Evolutionary conservation across 2,888 invertebrate genomes (phyloP), one percentile per base, ranked within the genome.

Genomic region (Pediacus dermestoides): DNA sequence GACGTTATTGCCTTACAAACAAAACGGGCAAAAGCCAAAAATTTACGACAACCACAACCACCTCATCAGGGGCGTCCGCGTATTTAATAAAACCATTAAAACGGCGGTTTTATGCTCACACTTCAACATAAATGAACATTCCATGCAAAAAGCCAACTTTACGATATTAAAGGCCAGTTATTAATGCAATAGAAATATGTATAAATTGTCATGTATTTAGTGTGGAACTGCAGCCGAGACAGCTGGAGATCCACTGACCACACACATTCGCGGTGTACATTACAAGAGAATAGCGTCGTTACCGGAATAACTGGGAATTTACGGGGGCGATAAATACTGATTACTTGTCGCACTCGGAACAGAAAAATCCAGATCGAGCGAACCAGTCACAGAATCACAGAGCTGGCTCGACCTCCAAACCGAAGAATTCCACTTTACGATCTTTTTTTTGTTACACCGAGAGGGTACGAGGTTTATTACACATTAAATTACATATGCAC

Each of bases 81-180:
- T 55, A 57, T 59, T 60, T 60, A 57, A 61, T 61, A 60, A 59
- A 61, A 59, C 58, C 58, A 60, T 58, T 61, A 61, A 61, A 61
- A 56, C 50, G 30, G 41, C 50, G 46, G 57, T 42, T 60, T 61
- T 61, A 61, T 58, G 58, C 55, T 59, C 57, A 55, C 58, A 61
- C 58, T 55, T 57, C 53, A 49, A 39, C 56, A 44, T 54, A 54
- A 58, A 54, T 55, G 59, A 55, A 57, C 52, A 54, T 56, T 50
- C 53, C 54, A 41, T 44, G 50, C 48, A 44, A 52, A 55, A 51
- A 42, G 47, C 46, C 36, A 37, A 49, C 42, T 55, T 53, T 55
- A 56, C 53, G 55, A 53, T 58, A 57, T 55, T 53, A 50, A 49
- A 52, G 39, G 42, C 44, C 41, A 43, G 52, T 50, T 56, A 55